Percentiles rank a stretch among this genome's conserved stretches.
Conservation (phyloP, 2,113 vertebrate genomes). For the Pseudonaja textilis region DNA sequence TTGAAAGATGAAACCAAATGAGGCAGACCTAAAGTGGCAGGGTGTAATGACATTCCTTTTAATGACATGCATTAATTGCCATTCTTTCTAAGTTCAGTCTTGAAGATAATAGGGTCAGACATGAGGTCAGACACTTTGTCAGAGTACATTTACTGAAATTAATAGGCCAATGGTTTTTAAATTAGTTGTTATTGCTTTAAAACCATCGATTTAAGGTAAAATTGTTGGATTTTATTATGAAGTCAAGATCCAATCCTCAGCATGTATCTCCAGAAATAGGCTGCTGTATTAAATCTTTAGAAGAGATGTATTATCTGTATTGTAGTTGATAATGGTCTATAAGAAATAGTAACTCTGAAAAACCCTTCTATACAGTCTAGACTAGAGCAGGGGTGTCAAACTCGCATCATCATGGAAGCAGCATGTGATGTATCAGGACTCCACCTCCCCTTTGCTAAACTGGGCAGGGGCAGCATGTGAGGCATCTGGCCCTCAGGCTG, state of each 20-base stretch:
- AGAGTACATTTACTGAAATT: slow-evolving; percentile 1
- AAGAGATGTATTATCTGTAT: background rate
- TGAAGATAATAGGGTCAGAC: background rate
- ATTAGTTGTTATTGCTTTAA: background rate
- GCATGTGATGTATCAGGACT: too few species aligned
- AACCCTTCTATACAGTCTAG: background rate
- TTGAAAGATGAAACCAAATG: slow-evolving; percentile 16
- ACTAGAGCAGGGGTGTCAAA: background rate
- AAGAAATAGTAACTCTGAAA: background rate
- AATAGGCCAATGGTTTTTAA: background rate
- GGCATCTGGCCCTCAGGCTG: too few species aligned
- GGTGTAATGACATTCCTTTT: background rate
- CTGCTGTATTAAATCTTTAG: background rate
- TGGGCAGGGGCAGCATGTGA: too few species aligned
- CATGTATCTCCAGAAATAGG: background rate
- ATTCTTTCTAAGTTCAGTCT: background rate
- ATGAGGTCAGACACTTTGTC: background rate
- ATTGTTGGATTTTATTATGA: background rate
- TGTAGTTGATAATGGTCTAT: background rate
- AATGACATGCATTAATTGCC: background rate
- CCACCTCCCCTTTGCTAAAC: too few species aligned
- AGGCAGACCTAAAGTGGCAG: slow-evolving; percentile 22
- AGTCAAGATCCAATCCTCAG: background rate
- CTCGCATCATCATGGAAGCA: too few species aligned
- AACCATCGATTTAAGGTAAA: background rate